Evolutionary conservation across 1,140 invertebrate genomes (phyloP).

Genomic region (Harpegnathos saltator): DNA sequence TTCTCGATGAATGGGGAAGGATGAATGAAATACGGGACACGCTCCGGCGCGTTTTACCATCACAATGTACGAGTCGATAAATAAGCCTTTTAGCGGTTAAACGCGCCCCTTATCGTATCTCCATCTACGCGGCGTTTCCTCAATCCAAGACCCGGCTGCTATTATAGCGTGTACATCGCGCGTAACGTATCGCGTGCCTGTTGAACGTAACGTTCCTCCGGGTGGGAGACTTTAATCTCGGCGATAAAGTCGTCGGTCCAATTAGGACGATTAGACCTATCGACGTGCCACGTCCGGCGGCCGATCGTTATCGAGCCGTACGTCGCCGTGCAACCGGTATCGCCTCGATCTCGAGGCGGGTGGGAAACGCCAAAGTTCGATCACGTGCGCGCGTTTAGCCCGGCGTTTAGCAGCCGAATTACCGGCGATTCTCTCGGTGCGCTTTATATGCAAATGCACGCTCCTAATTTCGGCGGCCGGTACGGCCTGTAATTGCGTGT

Average conservation of each 20-base stretch:
- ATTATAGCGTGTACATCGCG: conserved; percentile 13
- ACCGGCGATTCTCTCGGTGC: not conserved
- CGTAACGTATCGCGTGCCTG: not conserved
- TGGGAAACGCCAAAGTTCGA: not conserved
- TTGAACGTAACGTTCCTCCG: conserved; percentile 17
- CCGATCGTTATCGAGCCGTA: not conserved
- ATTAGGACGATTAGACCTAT: conserved; percentile 44
- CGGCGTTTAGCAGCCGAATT: conserved; percentile 12
- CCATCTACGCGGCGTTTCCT: conserved; percentile 20
- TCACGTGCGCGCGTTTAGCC: not conserved
- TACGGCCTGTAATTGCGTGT: conserved; percentile 18
- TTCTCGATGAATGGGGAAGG: not conserved
- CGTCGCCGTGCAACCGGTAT: conserved; percentile 6
- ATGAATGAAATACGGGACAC: conserved; percentile 23
- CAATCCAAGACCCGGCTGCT: not conserved
- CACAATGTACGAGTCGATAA: conserved; percentile 19
- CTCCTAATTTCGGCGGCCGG: conserved; percentile 10
- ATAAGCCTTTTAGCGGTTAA: conserved; percentile 25
- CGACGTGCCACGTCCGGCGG: not conserved
- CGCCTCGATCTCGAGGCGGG: not conserved
- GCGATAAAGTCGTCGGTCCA: conserved; percentile 26
- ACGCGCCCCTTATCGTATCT: conserved; percentile 31
- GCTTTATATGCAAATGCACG: not conserved
- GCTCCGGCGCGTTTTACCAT: not conserved
- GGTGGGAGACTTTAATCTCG: conserved; percentile 4